Conservation (phyloP, 2,797 vertebrate genomes). For the Etheostoma perlongum region DNA sequence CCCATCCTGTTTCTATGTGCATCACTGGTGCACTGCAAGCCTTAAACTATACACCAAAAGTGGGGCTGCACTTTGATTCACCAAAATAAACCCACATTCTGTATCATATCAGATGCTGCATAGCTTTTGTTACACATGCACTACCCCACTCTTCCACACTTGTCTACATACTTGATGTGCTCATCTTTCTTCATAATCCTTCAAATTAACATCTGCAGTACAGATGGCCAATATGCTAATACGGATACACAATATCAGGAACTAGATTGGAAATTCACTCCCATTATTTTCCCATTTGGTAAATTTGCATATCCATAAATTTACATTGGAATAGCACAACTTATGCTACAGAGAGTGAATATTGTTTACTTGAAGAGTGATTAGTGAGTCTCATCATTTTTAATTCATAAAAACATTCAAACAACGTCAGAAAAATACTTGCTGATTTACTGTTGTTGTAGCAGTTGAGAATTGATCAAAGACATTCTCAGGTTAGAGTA, state of each 20-base stretch:
- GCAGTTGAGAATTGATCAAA: background rate
- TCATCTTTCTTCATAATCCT: conserved; percentile 27
- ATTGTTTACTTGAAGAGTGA: conserved; percentile 7
- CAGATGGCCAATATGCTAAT: conserved; percentile 37
- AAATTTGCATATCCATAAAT: conserved; percentile 45
- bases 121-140: conserved; percentile 5
- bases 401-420: background rate
- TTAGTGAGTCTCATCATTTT: background rate
- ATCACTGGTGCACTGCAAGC: background rate
- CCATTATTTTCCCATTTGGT: conserved; percentile 41
- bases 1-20: background rate
- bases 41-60: background rate
- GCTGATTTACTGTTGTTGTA: too few species aligned
- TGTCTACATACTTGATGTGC: background rate
- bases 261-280: conserved; percentile 28
- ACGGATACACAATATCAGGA: conserved; percentile 21
- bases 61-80: conserved; percentile 13
- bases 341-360: background rate
- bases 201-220: conserved; percentile 39
- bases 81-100: background rate
- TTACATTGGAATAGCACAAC: conserved; percentile 30
- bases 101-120: background rate
- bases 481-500: background rate
- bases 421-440: background rate
- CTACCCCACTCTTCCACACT: conserved; percentile 3